Conservation (phyloP, 2,113 vertebrate species). For the Centropus unirufus region DNA sequence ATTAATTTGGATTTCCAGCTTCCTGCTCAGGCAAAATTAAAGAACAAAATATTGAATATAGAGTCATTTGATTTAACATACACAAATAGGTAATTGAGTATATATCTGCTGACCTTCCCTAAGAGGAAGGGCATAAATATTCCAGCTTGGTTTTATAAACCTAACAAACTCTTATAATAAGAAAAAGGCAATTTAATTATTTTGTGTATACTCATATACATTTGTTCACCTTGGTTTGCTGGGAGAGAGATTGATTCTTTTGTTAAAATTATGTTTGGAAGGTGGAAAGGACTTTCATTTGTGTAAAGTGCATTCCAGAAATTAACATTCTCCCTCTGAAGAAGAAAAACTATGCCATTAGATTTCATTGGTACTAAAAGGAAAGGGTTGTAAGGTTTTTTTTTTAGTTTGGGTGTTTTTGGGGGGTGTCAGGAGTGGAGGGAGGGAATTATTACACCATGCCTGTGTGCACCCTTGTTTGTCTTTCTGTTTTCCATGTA, state of each 20-base stretch:
- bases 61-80: slow-evolving; percentile 60
- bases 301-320: slow-evolving; percentile 28
- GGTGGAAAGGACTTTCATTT: slow-evolving; percentile 31
- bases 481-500: neutral
- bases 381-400: neutral
- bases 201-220: neutral
- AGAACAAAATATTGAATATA: slow-evolving; percentile 77
- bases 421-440: neutral
- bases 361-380: neutral
- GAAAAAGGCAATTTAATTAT: slow-evolving; percentile 45
- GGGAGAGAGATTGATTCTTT: slow-evolving; percentile 2
- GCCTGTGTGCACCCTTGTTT: neutral
- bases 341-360: neutral
- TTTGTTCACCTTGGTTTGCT: slow-evolving; percentile 39
- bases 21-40: slow-evolving; percentile 73
- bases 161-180: slow-evolving; percentile 52
- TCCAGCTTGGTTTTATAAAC: slow-evolving; percentile 52
- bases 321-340: slow-evolving; percentile 9
- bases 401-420: neutral
- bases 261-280: slow-evolving; percentile 17
- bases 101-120: slow-evolving; percentile 66
- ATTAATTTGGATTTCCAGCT: slow-evolving; percentile 74
- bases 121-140: slow-evolving; percentile 72
- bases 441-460: neutral
- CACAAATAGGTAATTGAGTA: slow-evolving; percentile 61